These are phyloP conservation scores for Cryptophagus acutangulus DNA, from an alignment of 2,888 invertebrate genomes.

Conservation along the genomic window DNA sequence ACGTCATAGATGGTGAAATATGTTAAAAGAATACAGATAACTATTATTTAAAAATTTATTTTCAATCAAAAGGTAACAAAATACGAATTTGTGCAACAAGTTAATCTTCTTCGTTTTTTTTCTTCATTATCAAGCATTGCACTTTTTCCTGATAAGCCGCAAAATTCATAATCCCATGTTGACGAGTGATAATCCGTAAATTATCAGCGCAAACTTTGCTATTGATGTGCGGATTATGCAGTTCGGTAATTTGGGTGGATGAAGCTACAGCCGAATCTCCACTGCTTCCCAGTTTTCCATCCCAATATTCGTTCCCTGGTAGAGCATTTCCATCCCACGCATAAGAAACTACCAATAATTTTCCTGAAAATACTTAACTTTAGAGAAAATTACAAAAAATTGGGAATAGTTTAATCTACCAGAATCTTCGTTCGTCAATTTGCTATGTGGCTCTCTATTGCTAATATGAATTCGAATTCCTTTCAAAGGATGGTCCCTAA, in stretches of 20 bases:
- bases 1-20: no score
- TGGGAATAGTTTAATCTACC: neutral
- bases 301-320: slow-evolving; percentile 72
- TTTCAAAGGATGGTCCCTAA: slow-evolving; percentile 29
- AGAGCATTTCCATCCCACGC: slow-evolving; percentile 70
- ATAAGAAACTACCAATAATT: slow-evolving; percentile 60
- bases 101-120: slow-evolving; percentile 6
- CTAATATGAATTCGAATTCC: slow-evolving; percentile 49
- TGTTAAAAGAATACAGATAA: no score
- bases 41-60: no score
- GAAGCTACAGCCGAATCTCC: slow-evolving; percentile 62
- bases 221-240: slow-evolving; percentile 59
- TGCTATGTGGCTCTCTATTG: slow-evolving; percentile 53
- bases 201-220: slow-evolving; percentile 50
- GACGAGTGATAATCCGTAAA: slow-evolving; percentile 50
- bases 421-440: slow-evolving; percentile 17
- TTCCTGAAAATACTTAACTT: slow-evolving; percentile 28
- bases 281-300: slow-evolving; percentile 51
- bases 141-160: slow-evolving; percentile 17
- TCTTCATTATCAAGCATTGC: slow-evolving; percentile 2
- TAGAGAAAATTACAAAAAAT: neutral
- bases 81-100: no score
- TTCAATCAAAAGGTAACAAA: no score
- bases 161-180: slow-evolving; percentile 26
- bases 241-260: slow-evolving; percentile 56